These are phyloP conservation scores for Lethocerus indicus DNA, from an alignment of 1,140 invertebrate genomes.

Conservation along the genomic window DNA sequence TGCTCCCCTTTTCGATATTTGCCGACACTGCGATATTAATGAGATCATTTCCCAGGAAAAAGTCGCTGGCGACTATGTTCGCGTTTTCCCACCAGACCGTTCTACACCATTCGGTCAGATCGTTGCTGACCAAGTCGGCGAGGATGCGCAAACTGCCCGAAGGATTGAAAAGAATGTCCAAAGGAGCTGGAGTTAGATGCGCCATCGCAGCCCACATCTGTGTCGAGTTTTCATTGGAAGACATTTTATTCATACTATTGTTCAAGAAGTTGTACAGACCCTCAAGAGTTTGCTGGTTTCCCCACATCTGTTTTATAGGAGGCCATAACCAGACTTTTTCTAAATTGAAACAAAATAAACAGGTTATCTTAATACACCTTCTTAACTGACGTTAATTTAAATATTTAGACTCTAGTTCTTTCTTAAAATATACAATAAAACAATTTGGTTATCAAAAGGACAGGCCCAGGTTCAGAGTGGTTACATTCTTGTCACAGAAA, in stretches of 20 bases:
- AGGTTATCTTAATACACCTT: background rate
- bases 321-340: slow-evolving; percentile 53
- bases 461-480: no score
- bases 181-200: slow-evolving; percentile 51
- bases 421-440: no score
- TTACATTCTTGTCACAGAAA: no score
- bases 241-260: slow-evolving; percentile 24
- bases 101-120: slow-evolving; percentile 40
- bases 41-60: slow-evolving; percentile 59
- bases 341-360: slow-evolving; percentile 22
- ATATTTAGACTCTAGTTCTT: background rate
- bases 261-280: slow-evolving; percentile 38
- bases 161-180: slow-evolving; percentile 44
- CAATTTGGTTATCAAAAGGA: no score
- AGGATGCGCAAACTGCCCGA: slow-evolving; percentile 43
- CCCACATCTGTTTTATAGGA: slow-evolving; percentile 48
- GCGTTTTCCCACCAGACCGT: slow-evolving; percentile 42
- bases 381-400: no score
- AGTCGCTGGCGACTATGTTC: slow-evolving; percentile 60
- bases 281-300: slow-evolving; percentile 32
- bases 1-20: slow-evolving; percentile 15
- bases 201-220: slow-evolving; percentile 60
- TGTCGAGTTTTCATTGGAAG: slow-evolving; percentile 27
- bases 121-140: slow-evolving; percentile 47
- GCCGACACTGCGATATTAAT: slow-evolving; percentile 36